Percentiles rank a stretch among this genome's conserved stretches.
phyloP scores from a whole-genome alignment of 64 coral and sea anemone genomes.

The Actinia tenebrosa region DNA sequence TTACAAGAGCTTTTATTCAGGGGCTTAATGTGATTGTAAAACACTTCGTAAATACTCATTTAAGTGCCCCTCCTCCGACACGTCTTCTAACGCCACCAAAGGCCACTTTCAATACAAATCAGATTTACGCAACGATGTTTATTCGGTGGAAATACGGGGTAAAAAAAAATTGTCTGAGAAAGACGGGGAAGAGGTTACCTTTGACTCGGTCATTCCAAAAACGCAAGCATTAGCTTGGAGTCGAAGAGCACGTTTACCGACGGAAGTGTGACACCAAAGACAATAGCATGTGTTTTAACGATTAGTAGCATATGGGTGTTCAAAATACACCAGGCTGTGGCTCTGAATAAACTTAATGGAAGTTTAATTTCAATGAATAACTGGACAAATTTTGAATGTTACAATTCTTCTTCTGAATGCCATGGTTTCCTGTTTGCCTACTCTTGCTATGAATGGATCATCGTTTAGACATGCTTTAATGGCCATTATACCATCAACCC shows the following conservation, averaged over 20 bases:
- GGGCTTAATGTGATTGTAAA: constrained; percentile 99
- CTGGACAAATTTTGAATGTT: constrained; percentile 63
- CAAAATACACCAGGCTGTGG: constrained; percentile 36
- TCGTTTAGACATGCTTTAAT: constrained; percentile 84
- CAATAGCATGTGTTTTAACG: constrained; percentile 60
- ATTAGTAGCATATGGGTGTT: constrained; percentile 54
- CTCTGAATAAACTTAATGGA: constrained; percentile 82
- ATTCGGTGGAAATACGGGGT: constrained; percentile 10
- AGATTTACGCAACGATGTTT: background rate
- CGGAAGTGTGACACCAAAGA: constrained; percentile 86
- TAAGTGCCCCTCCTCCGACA: constrained; percentile 85
- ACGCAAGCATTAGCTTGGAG: constrained; percentile 26
- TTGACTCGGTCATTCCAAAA: constrained; percentile 4
- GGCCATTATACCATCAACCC: constrained; percentile 77
- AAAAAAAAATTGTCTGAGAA: constrained; percentile 21
- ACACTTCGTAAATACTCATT: constrained; percentile 91
- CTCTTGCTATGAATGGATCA: constrained; percentile 39
- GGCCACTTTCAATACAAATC: constrained; percentile 40
- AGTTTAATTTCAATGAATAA: constrained; percentile 86
- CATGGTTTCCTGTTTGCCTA: constrained; percentile 95
- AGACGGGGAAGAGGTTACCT: constrained; percentile 38
- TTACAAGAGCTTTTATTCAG: constrained; percentile 96
- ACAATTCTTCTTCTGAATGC: constrained; percentile 76
- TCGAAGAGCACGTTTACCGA: constrained; percentile 39
- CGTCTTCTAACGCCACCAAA: constrained; percentile 37